These are phyloP conservation scores for Eupelmus urozonus DNA, from an alignment of 2,888 invertebrate genomes.

Conservation along the genomic window DNA sequence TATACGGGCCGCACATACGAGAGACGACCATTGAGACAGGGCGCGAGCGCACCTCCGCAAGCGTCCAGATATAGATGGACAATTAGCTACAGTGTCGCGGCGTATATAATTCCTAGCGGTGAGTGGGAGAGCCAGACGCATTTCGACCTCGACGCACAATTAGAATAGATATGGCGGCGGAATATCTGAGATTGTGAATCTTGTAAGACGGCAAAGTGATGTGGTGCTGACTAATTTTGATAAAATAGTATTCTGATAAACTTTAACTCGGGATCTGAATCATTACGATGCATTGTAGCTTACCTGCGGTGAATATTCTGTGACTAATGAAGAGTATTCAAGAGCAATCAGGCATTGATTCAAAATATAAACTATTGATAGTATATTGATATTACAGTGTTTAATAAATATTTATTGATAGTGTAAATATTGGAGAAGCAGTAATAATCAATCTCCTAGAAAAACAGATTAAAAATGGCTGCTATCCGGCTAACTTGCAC, in stretches of 20 bases:
- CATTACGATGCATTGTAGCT: not conserved
- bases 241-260: not conserved
- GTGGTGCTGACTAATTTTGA: too few relatives aligned
- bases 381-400: too few relatives aligned
- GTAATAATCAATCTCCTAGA: too few relatives aligned
- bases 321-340: too few relatives aligned
- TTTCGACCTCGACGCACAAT: conserved; percentile 29
- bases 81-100: conserved; percentile 69
- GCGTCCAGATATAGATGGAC: conserved; percentile 73
- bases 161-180: conserved; percentile 48
- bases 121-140: not conserved
- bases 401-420: too few relatives aligned
- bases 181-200: conserved; percentile 46
- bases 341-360: too few relatives aligned
- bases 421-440: too few relatives aligned
- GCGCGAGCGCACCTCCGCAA: conserved; percentile 2
- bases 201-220: conserved; percentile 27
- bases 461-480: too few relatives aligned
- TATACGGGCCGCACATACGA: conserved; percentile 27
- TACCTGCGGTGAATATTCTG: too few relatives aligned
- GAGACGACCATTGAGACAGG: conserved; percentile 47
- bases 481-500: too few relatives aligned
- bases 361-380: too few relatives aligned
- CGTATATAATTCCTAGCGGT: conserved; percentile 38
- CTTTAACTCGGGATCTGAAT: too few relatives aligned